Evolutionary conservation across 1,140 invertebrate species (phyloP).

Genomic region (Aphis gossypii): DNA sequence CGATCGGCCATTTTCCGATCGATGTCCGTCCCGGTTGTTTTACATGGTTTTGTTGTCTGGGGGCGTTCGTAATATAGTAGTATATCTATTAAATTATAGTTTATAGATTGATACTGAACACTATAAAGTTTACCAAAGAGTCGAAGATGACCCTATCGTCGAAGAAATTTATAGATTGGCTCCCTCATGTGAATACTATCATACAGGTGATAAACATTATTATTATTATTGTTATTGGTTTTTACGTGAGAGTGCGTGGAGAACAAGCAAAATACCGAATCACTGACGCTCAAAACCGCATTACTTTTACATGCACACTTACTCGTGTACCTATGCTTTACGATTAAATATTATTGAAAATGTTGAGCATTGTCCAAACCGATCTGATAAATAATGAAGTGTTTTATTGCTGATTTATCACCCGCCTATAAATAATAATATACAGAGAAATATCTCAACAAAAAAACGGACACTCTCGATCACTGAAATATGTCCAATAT

Average conservation of each 20-base stretch:
- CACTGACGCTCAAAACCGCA: background rate
- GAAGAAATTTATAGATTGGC: background rate
- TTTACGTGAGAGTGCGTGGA: too few species aligned
- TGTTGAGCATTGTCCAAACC: background rate
- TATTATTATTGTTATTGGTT: background rate
- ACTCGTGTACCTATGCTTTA: background rate
- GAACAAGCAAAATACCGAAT: background rate
- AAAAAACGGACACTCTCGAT: too few species aligned
- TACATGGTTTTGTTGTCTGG: background rate
- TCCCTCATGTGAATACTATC: background rate
- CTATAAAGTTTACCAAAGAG: background rate
- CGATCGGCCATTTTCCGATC: background rate
- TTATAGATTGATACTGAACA: background rate
- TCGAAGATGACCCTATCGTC: background rate
- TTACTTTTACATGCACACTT: background rate
- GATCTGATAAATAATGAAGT: background rate
- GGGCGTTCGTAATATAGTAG: background rate
- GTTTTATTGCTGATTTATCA: too few species aligned
- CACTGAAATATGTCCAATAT: too few species aligned
- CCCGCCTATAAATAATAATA: too few species aligned
- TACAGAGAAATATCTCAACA: too few species aligned
- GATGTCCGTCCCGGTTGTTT: background rate
- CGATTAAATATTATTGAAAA: background rate
- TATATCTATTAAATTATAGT: background rate
- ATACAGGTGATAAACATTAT: background rate